Evolutionary conservation across 2,113 vertebrate species (phyloP).

Genomic region (Pollimyrus isidori): DNA sequence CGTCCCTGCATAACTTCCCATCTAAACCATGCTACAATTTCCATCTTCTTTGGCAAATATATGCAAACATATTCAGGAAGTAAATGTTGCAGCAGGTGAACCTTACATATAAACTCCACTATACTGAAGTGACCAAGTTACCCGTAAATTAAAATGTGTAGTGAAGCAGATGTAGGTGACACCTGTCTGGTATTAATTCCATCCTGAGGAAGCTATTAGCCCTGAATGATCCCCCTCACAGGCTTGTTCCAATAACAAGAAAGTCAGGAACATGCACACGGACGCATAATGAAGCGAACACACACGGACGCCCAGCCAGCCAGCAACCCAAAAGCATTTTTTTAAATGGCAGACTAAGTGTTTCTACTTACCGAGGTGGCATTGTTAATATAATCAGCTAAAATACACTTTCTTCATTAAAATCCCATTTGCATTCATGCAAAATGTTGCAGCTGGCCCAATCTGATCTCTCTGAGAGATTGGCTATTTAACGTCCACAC

Average conservation of each 20-base stretch:
- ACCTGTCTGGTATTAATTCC: background rate
- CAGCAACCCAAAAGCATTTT: background rate
- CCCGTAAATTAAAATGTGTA: background rate
- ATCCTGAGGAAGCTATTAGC: background rate
- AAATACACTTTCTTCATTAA: conserved; percentile 2
- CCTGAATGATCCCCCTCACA: background rate
- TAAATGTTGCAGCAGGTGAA: background rate
- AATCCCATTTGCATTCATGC: background rate
- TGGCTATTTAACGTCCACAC: background rate
- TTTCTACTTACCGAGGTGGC: background rate
- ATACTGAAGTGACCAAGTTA: background rate
- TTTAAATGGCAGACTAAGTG: background rate
- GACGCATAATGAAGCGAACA: no score
- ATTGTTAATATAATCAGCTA: background rate
- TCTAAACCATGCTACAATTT: background rate
- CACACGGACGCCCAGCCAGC: background rate
- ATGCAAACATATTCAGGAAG: background rate
- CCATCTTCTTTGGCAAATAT: background rate
- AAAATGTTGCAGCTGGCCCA: background rate
- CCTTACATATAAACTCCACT: background rate
- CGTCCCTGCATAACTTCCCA: background rate
- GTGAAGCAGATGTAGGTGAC: background rate
- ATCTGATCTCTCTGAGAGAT: background rate
- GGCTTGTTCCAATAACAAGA: background rate
- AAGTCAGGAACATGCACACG: background rate